Evolutionary conservation across 2,888 invertebrate genomes (phyloP).

Genomic region (Nipponacmea schrenckii): DNA sequence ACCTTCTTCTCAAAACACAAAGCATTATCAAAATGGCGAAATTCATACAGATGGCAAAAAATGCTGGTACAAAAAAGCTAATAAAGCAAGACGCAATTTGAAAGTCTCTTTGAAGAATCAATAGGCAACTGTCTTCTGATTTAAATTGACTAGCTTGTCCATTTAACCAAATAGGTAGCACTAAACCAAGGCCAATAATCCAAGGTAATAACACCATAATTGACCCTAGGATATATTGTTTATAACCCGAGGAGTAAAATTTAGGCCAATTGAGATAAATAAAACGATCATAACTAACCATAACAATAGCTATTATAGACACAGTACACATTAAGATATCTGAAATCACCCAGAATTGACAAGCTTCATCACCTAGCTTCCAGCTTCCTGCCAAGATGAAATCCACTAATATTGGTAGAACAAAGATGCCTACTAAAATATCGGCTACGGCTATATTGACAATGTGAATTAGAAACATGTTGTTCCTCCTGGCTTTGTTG

Average conservation of each 20-base stretch:
- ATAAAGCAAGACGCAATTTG: constrained; percentile 12
- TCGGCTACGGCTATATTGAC: constrained; percentile 20
- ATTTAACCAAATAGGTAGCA: constrained; percentile 17
- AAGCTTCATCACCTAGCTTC: constrained; percentile 18
- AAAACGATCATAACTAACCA: constrained; percentile 21
- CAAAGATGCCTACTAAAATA: constrained; percentile 16
- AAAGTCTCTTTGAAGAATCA: constrained; percentile 14
- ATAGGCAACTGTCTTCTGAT: constrained; percentile 8
- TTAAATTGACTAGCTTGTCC: neutral
- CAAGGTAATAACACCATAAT: constrained; percentile 19
- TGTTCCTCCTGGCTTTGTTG: constrained; percentile 11
- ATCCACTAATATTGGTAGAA: constrained; percentile 16
- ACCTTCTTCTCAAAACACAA: constrained; percentile 12
- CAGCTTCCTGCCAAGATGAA: constrained; percentile 14
- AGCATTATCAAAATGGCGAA: constrained; percentile 15
- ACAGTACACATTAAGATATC: constrained; percentile 20
- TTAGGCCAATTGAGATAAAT: constrained; percentile 15
- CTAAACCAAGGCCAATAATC: constrained; percentile 15
- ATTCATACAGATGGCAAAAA: constrained; percentile 20
- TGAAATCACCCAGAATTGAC: constrained; percentile 20
- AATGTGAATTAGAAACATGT: constrained; percentile 15
- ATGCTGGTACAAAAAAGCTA: constrained; percentile 21
- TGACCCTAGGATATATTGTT: constrained; percentile 11
- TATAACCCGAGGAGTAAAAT: neutral
- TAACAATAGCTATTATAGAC: constrained; percentile 17